Percentiles rank a stretch among this genome's conserved stretches.
Conservation (phyloP, 1,140 invertebrate species). For the Caenorhabditis latens region DNA sequence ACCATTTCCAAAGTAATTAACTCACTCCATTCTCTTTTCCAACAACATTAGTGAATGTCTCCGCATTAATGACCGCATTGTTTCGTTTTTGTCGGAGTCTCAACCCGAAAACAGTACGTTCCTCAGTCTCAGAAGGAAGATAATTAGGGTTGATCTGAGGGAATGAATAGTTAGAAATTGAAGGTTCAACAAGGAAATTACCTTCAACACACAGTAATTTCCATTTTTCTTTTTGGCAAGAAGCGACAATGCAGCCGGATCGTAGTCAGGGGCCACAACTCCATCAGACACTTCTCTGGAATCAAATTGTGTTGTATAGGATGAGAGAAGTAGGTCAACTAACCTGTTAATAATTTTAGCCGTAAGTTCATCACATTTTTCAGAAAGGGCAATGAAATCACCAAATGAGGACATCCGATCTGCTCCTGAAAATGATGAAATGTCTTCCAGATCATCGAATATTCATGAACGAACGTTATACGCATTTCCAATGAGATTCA, state of each 20-base stretch:
- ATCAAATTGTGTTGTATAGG: not conserved
- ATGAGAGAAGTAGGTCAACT: not conserved
- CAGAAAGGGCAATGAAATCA: constrained; percentile 94
- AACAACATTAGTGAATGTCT: constrained; percentile 88
- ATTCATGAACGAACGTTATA: too few species aligned
- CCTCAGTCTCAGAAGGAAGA: constrained; percentile 86
- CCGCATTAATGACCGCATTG: constrained; percentile 86
- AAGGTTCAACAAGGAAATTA: constrained; percentile 68
- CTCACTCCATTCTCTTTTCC: constrained; percentile 82
- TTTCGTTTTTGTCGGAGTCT: constrained; percentile 92
- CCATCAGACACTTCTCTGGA: constrained; percentile 89
- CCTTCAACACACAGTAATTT: constrained; percentile 89
- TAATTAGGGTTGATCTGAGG: constrained; percentile 89
- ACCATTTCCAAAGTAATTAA: not conserved
- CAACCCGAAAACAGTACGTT: constrained; percentile 90
- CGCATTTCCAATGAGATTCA: not conserved
- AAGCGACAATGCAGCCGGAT: constrained; percentile 86
- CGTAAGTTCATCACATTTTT: constrained; percentile 89
- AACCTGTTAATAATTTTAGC: constrained; percentile 82
- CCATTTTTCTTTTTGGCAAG: constrained; percentile 95
- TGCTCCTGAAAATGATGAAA: constrained; percentile 82
- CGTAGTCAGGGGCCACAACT: constrained; percentile 92
- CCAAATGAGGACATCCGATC: constrained; percentile 99
- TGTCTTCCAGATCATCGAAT: not conserved
- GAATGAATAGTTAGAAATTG: constrained; percentile 6